Conservation (phyloP, 2,113 vertebrate genomes). For the Elachura formosa region DNA sequence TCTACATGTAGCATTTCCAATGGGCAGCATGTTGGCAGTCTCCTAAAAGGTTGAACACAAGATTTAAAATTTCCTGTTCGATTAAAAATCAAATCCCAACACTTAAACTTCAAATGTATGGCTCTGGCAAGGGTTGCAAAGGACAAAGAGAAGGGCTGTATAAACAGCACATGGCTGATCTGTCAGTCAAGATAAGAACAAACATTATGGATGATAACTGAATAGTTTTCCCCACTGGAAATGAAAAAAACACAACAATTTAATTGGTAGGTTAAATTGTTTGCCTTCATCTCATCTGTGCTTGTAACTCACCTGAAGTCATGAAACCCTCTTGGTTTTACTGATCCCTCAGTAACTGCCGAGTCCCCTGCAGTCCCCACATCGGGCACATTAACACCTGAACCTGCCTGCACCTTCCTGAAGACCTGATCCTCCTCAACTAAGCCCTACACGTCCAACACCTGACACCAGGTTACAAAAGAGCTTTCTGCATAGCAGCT, state of each 20-base stretch:
- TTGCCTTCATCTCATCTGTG: background rate
- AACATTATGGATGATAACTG: background rate
- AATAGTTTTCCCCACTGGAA: background rate
- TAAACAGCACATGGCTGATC: background rate
- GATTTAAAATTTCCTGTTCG: background rate
- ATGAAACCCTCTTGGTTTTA: background rate
- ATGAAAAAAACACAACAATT: background rate
- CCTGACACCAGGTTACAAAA: background rate
- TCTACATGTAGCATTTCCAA: background rate
- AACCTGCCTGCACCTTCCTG: rapidly evolving
- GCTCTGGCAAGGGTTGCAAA: background rate
- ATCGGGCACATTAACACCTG: rapidly evolving
- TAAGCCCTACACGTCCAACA: background rate
- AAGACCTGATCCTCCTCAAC: background rate
- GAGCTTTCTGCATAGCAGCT: background rate
- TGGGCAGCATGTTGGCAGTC: background rate
- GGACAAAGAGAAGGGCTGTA: background rate
- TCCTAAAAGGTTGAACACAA: background rate
- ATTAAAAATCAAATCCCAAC: background rate
- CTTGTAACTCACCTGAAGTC: background rate
- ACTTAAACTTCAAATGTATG: background rate
- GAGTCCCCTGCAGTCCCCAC: background rate
- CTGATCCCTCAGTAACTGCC: background rate
- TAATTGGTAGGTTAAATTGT: background rate
- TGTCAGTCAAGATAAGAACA: background rate